These are phyloP conservation scores for Novumbra hubbsi DNA, from an alignment of 2,797 vertebrate genomes.

Conservation along the genomic window DNA sequence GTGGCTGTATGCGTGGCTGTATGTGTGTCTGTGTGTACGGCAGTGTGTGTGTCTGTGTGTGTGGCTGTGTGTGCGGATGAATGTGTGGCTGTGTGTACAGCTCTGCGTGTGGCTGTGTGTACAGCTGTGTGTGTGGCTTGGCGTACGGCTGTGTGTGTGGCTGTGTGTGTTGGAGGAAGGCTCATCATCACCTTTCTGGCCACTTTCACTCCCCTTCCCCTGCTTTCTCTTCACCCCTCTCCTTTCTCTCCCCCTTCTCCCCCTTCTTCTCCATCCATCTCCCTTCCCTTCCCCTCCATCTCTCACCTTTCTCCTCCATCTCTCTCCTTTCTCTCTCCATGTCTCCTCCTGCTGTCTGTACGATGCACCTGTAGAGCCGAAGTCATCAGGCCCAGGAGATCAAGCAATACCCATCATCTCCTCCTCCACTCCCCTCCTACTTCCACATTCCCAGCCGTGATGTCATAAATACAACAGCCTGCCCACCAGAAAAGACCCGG, in stretches of 20 bases:
- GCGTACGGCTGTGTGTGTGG: too few species aligned
- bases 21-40: too few species aligned
- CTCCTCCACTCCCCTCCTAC: slow-evolving; percentile 51
- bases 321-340: slow-evolving; percentile 24
- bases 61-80: too few species aligned
- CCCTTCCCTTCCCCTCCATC: slow-evolving; percentile 16
- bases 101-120: slow-evolving; percentile 12
- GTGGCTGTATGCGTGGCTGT: too few species aligned
- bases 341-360: slow-evolving; percentile 22
- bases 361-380: slow-evolving; percentile 45
- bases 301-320: slow-evolving; percentile 26
- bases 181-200: slow-evolving; percentile 23
- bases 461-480: slow-evolving; percentile 68
- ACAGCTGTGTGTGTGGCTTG: too few species aligned
- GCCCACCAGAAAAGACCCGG: slow-evolving; percentile 59
- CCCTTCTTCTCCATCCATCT: slow-evolving; percentile 26
- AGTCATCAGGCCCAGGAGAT: slow-evolving; percentile 44
- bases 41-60: too few species aligned
- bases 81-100: slow-evolving; percentile 54
- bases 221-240: neutral
- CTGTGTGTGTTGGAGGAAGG: too few species aligned
- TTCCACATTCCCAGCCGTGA: slow-evolving; percentile 51
- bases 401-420: slow-evolving; percentile 45
- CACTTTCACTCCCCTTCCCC: slow-evolving; percentile 27
- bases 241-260: neutral